Base-by-base conservation (phyloP, 2,888 invertebrate species). In the Chloroclysta siterata region DNA sequence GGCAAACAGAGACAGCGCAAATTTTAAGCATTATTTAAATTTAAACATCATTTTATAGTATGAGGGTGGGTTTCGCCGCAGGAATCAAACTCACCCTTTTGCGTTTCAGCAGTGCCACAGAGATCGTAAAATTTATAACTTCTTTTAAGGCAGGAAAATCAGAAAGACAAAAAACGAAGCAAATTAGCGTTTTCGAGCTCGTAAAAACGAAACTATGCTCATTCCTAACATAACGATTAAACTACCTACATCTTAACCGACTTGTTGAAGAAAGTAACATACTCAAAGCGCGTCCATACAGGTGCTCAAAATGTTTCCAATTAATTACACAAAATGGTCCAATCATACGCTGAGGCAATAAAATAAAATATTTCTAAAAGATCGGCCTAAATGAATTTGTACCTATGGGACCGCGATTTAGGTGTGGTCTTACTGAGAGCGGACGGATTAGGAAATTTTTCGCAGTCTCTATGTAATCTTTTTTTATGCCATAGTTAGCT, bases 341-440 rank as follows among this genome's bases (percentile, higher is more conserved):
- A 78, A 80, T 77, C 75, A 74, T 71, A 75, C 68, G 73, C 51
- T 50, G 42, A 47, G 51, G 71, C 68, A 79, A 78, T 80, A 73
- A 78, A 74, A 76, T 72, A 78, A n/a, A 72, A 65, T 66, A 75
- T 77, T 62, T 22, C 67, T 72, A 63, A 74, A 68, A 51, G 65
- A 52, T 66, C 41, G 50, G 60, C 15, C 66, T 60, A 48, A 55
- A 57, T 56, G 70, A 67, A 74, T 17, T 17, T n/a, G 3, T 75
- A 68, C 69, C 71, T 70, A 58, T 42, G 60, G 53, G 36, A 44
- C 33, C 50, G 50, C 36, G 42, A 54, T 53, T 59, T 41, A 54
- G 68, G 62, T n/a, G 41, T 39, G 61, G 66, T 7, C 33, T 0
- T 14, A 57, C 11, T 65, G 48, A 0, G 2, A 53, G 60, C 63